Evolutionary conservation across 2,797 vertebrate genomes (phyloP), one percentile per base, ranked within the genome.

Genomic region (Protonibea diacanthus): DNA sequence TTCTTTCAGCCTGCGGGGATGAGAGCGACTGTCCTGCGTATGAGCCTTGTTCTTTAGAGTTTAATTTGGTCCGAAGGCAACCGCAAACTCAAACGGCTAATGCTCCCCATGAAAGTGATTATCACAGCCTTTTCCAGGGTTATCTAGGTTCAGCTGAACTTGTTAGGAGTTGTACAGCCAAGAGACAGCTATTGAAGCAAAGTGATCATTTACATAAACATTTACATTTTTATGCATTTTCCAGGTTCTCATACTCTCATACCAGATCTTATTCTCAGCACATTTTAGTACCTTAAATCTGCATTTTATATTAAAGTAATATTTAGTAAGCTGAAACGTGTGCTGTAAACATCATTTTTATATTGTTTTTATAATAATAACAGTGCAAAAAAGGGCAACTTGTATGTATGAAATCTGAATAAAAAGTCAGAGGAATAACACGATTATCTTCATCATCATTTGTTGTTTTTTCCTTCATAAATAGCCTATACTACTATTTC

Each of bases 1-100:
- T 81, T 74, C n/a, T 68, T 72, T 71, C 57, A 53, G 68, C 82
- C 61, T 76, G 21, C 13, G 45, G 63, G 38, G 57, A 71, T 60
- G 52, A 59, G 70, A 55, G 44, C 40, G 38, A 71, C 64, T 76
- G 66, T 71, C 15, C 42, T 2, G 1, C 18, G 9, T 53, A 17
- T 45, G 12, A 59, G 66, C 21, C 40, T 77, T 11, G 0, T 82
- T 59, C 20, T 53, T 76, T 27, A 44, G 0, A 79, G 60, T 73
- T 61, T 18, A 49, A 81, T 83, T 75, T 62, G n/a, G n/a, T 73
- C 66, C 3, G 7, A 58, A 69, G 53, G 55, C 48, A 62, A 65
- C 8, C 18, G 29, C 18, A 62, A 55, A 76, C 27, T 44, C 10
- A 59, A 29, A 48, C 29, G 29, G 12, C 23, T 20, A 6, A 70